These are phyloP conservation scores for Megastigmus dorsalis DNA, from an alignment of 2,888 invertebrate genomes.

Conservation along the genomic window DNA sequence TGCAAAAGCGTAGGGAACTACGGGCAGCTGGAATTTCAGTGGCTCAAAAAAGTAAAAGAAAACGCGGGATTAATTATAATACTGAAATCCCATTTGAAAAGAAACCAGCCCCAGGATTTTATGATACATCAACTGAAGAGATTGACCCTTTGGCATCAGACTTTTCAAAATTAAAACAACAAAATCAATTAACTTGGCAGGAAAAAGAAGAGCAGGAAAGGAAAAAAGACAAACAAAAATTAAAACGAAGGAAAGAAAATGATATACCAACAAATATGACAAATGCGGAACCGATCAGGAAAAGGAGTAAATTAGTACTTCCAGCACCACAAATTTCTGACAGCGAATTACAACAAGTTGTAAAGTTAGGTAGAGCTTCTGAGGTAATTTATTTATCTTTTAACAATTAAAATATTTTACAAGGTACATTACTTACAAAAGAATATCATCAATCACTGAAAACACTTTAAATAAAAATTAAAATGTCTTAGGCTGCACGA, in stretches of 20 bases:
- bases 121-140: constrained; percentile 92
- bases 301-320: constrained; percentile 95
- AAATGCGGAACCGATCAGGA: constrained; percentile 91
- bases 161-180: constrained; percentile 91
- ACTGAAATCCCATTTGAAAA: constrained; percentile 98
- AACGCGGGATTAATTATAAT: constrained; percentile 97
- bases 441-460: too few relatives aligned
- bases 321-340: constrained; percentile 98
- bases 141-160: constrained; percentile 93
- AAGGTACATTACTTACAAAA: too few relatives aligned
- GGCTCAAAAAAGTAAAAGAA: constrained; percentile 84
- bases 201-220: constrained; percentile 96
- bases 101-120: constrained; percentile 92
- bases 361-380: constrained; percentile 92
- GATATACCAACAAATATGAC: constrained; percentile 94
- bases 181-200: constrained; percentile 92
- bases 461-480: background rate
- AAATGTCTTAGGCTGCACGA: constrained; percentile 86
- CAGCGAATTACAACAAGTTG: constrained; percentile 91
- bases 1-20: constrained; percentile 98
- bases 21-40: constrained; percentile 95
- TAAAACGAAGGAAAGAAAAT: constrained; percentile 96
- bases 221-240: constrained; percentile 94
- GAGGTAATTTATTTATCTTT: constrained; percentile 76
- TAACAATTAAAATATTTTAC: background rate